Conservation (phyloP, 1,140 invertebrate genomes). For the Drosophila bifasciata region DNA sequence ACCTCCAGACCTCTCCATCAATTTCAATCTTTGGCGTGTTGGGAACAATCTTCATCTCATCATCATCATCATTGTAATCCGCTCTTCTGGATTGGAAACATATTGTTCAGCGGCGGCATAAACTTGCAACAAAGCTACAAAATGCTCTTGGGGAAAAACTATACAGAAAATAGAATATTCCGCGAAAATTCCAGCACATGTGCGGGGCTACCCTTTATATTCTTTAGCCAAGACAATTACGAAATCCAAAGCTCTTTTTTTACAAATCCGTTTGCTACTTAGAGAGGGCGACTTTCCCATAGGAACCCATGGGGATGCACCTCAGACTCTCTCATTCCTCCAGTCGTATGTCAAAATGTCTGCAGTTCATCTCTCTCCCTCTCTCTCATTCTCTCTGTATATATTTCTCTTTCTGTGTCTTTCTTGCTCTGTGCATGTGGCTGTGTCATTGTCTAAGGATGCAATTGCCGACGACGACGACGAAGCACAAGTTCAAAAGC, state of each 20-base stretch:
- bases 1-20: constrained; percentile 26
- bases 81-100: not conserved
- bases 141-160: no score
- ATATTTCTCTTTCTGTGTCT: constrained; percentile 2
- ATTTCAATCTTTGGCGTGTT: constrained; percentile 39
- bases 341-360: constrained; percentile 53
- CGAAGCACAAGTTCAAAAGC: constrained; percentile 69
- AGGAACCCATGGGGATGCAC: no score
- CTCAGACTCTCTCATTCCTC: no score
- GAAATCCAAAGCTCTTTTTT: constrained; percentile 21
- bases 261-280: constrained; percentile 36
- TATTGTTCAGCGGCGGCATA: not conserved
- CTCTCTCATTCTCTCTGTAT: constrained; percentile 11
- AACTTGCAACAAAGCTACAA: no score
- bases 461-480: constrained; percentile 48
- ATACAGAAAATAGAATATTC: no score
- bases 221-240: constrained; percentile 19
- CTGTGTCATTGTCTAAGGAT: constrained; percentile 63
- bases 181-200: no score
- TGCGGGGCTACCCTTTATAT: no score
- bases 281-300: constrained; percentile 3
- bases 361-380: constrained; percentile 24
- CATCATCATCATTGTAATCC: constrained; percentile 13
- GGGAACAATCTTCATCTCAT: constrained; percentile 23
- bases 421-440: constrained; percentile 21